Evolutionary conservation across 2,113 vertebrate species (phyloP), one percentile per base, ranked within the genome.

Genomic region (Rana temporaria): DNA sequence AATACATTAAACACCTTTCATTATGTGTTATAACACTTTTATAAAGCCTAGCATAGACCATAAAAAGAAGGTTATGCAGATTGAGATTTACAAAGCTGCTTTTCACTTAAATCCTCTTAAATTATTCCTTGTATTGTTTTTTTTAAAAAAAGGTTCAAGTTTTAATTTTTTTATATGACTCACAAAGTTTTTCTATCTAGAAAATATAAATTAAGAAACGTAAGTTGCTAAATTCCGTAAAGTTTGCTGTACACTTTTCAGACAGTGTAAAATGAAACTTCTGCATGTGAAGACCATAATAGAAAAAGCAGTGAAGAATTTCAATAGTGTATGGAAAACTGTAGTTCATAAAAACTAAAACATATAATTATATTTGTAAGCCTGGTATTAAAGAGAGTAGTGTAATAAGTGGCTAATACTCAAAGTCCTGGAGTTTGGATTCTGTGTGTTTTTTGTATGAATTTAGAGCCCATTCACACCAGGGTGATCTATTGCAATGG

Each of bases 1-100:
- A 81, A 81, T 72, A 81, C 79, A 81, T 81, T 81, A 81, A 81
- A 81, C 79, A 81, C 79, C 67, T 73, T 81, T 81, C 79, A 81
- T 81, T 72, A 81, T 81, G 79, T 81, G 79, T 64, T 81, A 72
- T 64, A 81, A 62, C 38, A 73, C 68, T 81, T 81, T 73, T 64
- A 81, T 72, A 81, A 81, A 81, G 79, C 57, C 68, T 42, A 64
- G 57, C 52, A 72, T 73, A 72, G 79, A 72, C 53, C 55, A 71
- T 81, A 73, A 72, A 81, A 72, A 73, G 70, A 63, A 81, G 59
- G 68, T 62, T 73, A 72, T 53, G 57, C 68, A 81, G 68, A 81
- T 72, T 81, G 17, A 81, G 42, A 62, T 63, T 81, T 72, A 81
- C 68, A 81, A 64, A 81, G 79, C 79, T 64, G 57, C 68, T 81